phyloP scores from a whole-genome alignment of 1,140 invertebrate genomes.

The Halictus rubicundus region DNA sequence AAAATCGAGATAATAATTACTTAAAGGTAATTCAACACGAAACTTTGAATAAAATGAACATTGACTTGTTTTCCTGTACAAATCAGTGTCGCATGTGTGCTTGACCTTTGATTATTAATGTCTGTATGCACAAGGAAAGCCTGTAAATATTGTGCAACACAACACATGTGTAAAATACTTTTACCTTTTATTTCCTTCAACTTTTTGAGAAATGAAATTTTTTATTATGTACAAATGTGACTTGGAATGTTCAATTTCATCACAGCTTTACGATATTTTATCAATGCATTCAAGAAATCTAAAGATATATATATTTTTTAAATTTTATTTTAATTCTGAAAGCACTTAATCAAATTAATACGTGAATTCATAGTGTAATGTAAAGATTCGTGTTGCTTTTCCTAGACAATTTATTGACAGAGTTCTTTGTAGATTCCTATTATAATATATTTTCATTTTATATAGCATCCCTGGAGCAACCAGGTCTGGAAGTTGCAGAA shows the following conservation, averaged over 20 bases:
- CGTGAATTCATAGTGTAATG: conserved; percentile 55
- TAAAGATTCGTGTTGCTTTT: conserved; percentile 69
- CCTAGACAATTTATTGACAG: conserved; percentile 51
- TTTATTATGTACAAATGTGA: conserved; percentile 43
- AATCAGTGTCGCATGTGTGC: conserved; percentile 77
- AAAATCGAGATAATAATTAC: conserved; percentile 77
- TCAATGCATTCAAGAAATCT: conserved; percentile 54
- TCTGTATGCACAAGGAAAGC: conserved; percentile 67
- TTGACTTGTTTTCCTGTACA: conserved; percentile 71
- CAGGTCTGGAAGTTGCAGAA: conserved; percentile 75
- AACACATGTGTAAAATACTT: conserved; percentile 57
- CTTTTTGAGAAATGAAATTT: conserved; percentile 42
- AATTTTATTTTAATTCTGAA: conserved; percentile 40
- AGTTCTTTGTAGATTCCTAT: conserved; percentile 19
- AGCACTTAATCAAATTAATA: conserved; percentile 61
- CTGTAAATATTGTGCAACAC: conserved; percentile 71
- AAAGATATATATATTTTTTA: conserved; percentile 21
- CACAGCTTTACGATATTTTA: conserved; percentile 67
- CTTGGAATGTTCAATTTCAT: conserved; percentile 66
- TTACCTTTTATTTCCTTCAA: conserved; percentile 46
- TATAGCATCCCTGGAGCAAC: conserved; percentile 75
- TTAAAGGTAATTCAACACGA: conserved; percentile 76
- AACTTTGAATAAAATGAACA: conserved; percentile 74
- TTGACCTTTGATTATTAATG: conserved; percentile 64
- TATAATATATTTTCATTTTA: conserved; percentile 36